These are phyloP conservation scores for Carlito syrichta DNA, from an alignment of 2,113 vertebrate genomes.

Conservation along the genomic window DNA sequence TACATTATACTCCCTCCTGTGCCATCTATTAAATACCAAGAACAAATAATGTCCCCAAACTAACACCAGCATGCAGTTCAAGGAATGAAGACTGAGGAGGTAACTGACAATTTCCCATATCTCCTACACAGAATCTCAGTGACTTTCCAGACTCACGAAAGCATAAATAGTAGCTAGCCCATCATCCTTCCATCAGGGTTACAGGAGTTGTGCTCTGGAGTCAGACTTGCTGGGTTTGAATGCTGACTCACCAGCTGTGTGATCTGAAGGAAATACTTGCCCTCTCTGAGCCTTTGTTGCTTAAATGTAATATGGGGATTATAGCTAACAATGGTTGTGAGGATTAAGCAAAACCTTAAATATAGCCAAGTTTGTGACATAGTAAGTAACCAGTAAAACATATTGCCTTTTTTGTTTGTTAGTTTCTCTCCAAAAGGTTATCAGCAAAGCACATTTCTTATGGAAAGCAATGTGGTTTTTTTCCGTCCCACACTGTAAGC, in stretches of 20 bases:
- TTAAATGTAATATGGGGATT: not conserved
- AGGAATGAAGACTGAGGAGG: not conserved
- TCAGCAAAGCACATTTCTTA: conserved; percentile 22
- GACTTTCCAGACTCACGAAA: not conserved
- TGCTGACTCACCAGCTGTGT: not conserved
- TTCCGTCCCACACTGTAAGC: not conserved
- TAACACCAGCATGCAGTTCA: not conserved
- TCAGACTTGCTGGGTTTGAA: not conserved
- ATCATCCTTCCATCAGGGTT: not conserved
- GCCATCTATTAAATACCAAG: not conserved
- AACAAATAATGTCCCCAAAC: not conserved
- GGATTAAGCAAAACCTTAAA: conserved; percentile 26
- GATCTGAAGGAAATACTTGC: not conserved
- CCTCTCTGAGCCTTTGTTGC: not conserved
- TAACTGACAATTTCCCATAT: not conserved
- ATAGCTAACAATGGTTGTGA: not conserved
- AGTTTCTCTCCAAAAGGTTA: too few species aligned
- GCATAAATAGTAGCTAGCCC: not conserved
- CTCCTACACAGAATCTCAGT: not conserved
- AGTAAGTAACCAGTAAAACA: not conserved
- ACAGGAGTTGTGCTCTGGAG: not conserved
- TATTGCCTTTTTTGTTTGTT: too few species aligned
- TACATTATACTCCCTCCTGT: not conserved
- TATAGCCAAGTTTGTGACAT: not conserved
- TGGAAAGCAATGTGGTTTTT: not conserved